Evolutionary conservation across 2,113 vertebrate species (phyloP), one percentile per base, ranked within the genome.

Genomic region (Bufo bufo): DNA sequence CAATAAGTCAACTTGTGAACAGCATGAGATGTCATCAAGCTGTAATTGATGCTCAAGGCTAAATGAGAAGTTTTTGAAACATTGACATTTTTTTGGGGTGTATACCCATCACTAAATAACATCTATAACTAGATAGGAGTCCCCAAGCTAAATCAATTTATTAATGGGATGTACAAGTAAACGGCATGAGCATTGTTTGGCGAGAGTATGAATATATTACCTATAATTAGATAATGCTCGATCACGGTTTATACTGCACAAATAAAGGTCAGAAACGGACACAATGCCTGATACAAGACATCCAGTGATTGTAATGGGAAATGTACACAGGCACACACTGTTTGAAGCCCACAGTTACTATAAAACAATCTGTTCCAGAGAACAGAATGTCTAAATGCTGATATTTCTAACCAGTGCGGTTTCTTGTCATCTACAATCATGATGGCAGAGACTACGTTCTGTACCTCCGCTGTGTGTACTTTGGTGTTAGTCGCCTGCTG

Each of bases 361-460:
- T 47, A 81, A 81, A 81, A 81, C 79, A 61, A 16, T 3, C 33
- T 81, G 79, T 81, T 81, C 79, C 79, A 81, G 79, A 81, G 79
- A 81, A 81, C 58, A 17, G 79, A 81, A 81, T 81, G 79, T 81
- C 47, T 61, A 81, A 81, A 11, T 61, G 79, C 14, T 19, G 56
- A 61, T 61, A 61, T 47, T 81, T 63, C 33, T 10, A 81, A 81
- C 45, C 58, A 19, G 16, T 61, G 56, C 56, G 79, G 58, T 61
- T 81, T 81, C 58, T 81, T 58, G n/a, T 79, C n/a, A 79, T 49
- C 13, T 81, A 81, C 79, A 56, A 45, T 58, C 23, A 61, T 81
- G 79, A 45, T 59, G 78, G 54, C 17, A 81, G 54, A 80, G 23
- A 45, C 54, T 59, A 20, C 56, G 23, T 17, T 19, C 8, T 81